A percentile compares a stretch with the other conserved stretches of the same genome.
Conservation (phyloP, 2,113 vertebrate genomes). For the Aleadryas rufinucha region DNA sequence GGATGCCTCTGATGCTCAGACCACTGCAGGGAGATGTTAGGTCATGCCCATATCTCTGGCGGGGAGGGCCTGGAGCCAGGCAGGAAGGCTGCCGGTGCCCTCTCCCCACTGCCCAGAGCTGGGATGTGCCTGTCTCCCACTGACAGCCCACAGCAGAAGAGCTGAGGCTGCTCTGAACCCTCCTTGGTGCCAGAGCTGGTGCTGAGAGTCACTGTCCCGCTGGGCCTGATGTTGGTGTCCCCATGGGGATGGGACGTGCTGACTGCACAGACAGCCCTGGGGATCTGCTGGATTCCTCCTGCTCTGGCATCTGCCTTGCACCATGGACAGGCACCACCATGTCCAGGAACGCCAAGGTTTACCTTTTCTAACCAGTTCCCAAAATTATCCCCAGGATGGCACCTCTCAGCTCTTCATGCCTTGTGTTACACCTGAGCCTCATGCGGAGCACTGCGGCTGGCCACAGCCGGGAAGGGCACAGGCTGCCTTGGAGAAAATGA, state of each 20-base stretch:
- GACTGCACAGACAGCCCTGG: neutral
- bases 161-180: neutral
- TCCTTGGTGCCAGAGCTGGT: neutral
- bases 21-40: neutral
- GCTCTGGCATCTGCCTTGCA: neutral
- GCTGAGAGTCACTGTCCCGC: neutral
- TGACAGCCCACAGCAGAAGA: neutral
- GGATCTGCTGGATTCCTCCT: neutral
- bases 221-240: accelerated
- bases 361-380: neutral
- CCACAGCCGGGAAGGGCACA: accelerated
- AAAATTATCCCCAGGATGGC: neutral
- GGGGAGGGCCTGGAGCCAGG: neutral
- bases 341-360: neutral
- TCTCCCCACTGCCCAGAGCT: neutral
- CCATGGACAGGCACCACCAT: neutral
- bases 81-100: neutral
- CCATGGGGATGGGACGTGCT: neutral
- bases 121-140: neutral
- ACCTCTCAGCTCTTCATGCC: neutral
- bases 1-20: neutral
- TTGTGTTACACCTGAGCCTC: neutral
- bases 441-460: accelerated
- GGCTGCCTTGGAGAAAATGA: neutral
- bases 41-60: neutral